Conservation (phyloP, 2,888 invertebrate genomes). For the Dicycla oo region DNA sequence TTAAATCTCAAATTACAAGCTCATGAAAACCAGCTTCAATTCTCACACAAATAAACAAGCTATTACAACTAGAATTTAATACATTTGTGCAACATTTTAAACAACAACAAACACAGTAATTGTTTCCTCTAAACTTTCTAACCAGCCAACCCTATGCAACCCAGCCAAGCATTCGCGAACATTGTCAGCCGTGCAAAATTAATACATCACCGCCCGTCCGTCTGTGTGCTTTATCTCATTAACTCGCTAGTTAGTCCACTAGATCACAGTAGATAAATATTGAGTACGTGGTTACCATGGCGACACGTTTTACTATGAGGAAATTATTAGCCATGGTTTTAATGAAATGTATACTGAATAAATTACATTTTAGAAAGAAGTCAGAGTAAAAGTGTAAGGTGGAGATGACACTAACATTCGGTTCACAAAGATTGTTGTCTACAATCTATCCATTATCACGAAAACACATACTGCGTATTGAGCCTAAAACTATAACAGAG, state of each 20-base stretch:
- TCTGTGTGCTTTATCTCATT: constrained; percentile 63
- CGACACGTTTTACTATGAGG: constrained; percentile 2
- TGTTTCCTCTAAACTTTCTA: background rate
- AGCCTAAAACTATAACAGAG: background rate
- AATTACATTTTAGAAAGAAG: background rate
- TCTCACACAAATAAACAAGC: too few relatives aligned
- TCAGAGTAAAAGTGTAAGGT: background rate
- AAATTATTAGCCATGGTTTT: background rate
- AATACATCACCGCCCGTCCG: constrained; percentile 67
- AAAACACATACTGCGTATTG: background rate
- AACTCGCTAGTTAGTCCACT: constrained; percentile 52
- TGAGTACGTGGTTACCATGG: constrained; percentile 42
- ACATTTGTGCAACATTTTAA: background rate
- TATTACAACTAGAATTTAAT: too few relatives aligned
- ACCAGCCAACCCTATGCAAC: constrained; percentile 43
- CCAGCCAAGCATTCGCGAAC: constrained; percentile 54
- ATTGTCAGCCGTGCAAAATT: constrained; percentile 69
- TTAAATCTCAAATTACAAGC: background rate
- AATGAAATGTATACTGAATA: background rate
- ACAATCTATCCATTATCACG: background rate
- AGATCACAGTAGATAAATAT: too few relatives aligned
- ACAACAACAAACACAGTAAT: background rate
- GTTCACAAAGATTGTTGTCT: too few relatives aligned
- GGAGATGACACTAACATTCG: background rate
- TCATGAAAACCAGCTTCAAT: background rate